phyloP scores from a whole-genome alignment of 2,797 vertebrate genomes.

The Euthynnus affinis region DNA sequence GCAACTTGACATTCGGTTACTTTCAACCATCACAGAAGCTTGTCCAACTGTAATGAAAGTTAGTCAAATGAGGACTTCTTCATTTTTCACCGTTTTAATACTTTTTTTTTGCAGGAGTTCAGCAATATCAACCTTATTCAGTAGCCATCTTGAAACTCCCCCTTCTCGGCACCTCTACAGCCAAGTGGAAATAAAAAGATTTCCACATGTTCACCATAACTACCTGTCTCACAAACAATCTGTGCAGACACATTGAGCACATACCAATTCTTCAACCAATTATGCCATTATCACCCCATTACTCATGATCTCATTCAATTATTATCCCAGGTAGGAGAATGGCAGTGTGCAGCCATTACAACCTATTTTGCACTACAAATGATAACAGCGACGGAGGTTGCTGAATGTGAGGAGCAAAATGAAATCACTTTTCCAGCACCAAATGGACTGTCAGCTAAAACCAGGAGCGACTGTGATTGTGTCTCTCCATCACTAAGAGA shows the following conservation, averaged over 20 bases:
- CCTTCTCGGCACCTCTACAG: not conserved
- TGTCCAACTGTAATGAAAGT: no score
- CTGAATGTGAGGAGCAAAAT: constrained; percentile 42
- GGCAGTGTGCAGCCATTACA: constrained; percentile 46
- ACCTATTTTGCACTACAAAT: constrained; percentile 55
- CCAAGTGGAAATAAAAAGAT: constrained; percentile 27
- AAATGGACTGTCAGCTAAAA: constrained; percentile 52
- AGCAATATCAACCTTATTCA: no score
- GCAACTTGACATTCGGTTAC: no score
- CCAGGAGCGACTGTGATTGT: constrained; percentile 47
- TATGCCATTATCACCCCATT: constrained; percentile 64
- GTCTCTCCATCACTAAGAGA: constrained; percentile 43
- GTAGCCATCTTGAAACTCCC: no score
- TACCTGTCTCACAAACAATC: constrained; percentile 32
- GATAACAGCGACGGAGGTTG: constrained; percentile 38
- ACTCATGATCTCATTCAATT: constrained; percentile 56
- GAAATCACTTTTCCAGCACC: constrained; percentile 50
- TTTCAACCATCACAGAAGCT: no score
- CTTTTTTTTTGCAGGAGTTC: no score
- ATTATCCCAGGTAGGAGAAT: constrained; percentile 34
- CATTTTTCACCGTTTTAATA: no score
- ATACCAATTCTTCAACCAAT: constrained; percentile 51
- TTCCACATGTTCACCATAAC: constrained; percentile 38
- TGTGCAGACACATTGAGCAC: constrained; percentile 14
- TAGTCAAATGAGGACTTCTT: no score